These are phyloP conservation scores for Uromys caudimaculatus DNA, from an alignment of 2,797 vertebrate species.

Conservation along the genomic window DNA sequence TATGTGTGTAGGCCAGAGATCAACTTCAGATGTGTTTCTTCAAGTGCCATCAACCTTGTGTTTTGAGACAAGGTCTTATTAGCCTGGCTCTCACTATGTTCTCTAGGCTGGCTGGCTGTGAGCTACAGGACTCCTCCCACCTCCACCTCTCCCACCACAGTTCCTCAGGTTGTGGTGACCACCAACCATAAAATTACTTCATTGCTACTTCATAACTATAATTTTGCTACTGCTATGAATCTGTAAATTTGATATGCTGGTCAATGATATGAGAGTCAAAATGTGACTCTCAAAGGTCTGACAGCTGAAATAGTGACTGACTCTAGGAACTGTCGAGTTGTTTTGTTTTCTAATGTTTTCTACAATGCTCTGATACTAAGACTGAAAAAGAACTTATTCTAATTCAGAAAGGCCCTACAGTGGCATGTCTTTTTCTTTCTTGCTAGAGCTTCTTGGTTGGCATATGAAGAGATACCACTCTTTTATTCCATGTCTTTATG, in stretches of 20 bases:
- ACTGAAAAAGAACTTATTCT: background rate
- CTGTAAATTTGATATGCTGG: background rate
- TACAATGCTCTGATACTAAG: background rate
- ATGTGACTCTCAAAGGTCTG: background rate
- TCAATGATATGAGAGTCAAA: no score
- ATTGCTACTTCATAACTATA: background rate
- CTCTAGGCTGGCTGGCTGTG: background rate
- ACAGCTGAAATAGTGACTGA: background rate
- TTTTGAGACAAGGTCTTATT: background rate
- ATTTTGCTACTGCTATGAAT: background rate
- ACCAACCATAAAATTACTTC: background rate
- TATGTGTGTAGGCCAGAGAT: background rate
- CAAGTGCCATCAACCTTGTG: background rate
- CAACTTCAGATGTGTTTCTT: background rate
- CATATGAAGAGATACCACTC: background rate
- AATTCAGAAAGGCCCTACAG: background rate
- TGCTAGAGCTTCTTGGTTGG: background rate
- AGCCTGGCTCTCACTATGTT: no score
- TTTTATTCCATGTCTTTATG: background rate
- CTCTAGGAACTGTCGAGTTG: background rate
- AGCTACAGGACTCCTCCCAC: background rate
- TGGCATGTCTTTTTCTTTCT: background rate
- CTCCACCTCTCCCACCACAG: background rate
- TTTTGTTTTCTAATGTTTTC: slow-evolving; percentile 5
- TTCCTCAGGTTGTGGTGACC: background rate